Evolutionary conservation across 1,140 invertebrate species (phyloP), one percentile per base, ranked within the genome.

Genomic region (Apis cerana): DNA sequence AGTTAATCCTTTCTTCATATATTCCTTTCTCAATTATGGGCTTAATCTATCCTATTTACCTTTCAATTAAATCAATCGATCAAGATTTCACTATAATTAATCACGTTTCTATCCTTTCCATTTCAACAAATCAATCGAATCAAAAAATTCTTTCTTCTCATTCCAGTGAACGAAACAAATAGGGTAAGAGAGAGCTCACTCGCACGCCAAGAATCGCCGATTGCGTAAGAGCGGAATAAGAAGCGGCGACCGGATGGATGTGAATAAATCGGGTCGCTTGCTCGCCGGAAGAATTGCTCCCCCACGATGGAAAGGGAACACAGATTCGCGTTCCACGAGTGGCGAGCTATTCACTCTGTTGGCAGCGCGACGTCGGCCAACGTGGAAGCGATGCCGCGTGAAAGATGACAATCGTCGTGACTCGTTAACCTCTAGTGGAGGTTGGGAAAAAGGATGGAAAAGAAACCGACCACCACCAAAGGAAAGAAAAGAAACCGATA

Each of bases 211-310:
- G 62, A 64, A 67, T 67, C 54, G 67, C 19, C n/a, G 61, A 52
- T 83, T 72, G 82, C 82, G 59, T 80, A 80, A 71, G 70, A 54
- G 9, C 52, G 50, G 11, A 71, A 71, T 71, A 71, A 82, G 80
- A 76, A 81, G 12, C 61, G 69, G 59, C 33, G 43, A 62, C 56
- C 61, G 72, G 59, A 59, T n/a, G 68, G 8, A 61, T 75, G 27
- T 56, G 80, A 77, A 83, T 83, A 85, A 85, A 85, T 85, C 80
- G 80, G 84, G 75, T 85, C 84, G 84, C 84, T 82, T 59, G 65
- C 50, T 67, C 52, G n/a, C 13, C 19, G 71, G 19, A 13, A 83
- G 80, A 85, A 85, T 85, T 70, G 82, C 75, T 74, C 54, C 27
- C 23, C 65, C 68, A 0, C 68, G 78, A 61, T 77, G 54, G 59